These are phyloP conservation scores for Ormyrus thymus DNA, from an alignment of 2,888 invertebrate genomes.

Conservation along the genomic window DNA sequence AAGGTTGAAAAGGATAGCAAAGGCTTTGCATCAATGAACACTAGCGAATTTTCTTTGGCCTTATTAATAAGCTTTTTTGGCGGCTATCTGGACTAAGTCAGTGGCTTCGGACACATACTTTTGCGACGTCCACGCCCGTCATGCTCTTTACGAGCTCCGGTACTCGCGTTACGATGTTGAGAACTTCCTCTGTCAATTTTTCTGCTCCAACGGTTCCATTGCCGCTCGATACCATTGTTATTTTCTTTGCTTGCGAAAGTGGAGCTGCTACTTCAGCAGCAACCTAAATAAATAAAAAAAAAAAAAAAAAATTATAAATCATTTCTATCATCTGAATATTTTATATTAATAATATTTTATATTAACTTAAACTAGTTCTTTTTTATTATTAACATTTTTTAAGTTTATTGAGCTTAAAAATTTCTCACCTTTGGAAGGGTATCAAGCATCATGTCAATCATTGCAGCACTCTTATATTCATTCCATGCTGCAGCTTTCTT, in stretches of 20 bases:
- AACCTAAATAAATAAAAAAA: conserved; percentile 79
- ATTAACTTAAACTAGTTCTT: background rate
- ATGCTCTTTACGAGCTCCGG: conserved; percentile 93
- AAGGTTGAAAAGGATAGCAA: conserved; percentile 1
- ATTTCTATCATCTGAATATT: no score
- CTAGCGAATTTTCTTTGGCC: conserved; percentile 40
- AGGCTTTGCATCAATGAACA: conserved; percentile 5
- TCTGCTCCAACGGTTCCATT: conserved; percentile 94
- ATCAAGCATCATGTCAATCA: conserved; percentile 97
- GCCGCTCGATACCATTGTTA: conserved; percentile 97
- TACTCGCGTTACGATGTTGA: conserved; percentile 93
- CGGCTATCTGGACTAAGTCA: conserved; percentile 33
- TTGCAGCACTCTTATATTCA: conserved; percentile 96
- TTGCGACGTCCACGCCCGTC: conserved; percentile 95
- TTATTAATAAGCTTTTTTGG: conserved; percentile 29
- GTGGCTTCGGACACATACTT: conserved; percentile 77
- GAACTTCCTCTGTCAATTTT: conserved; percentile 94
- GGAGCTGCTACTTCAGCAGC: conserved; percentile 98
- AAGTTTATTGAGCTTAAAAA: conserved; percentile 12
- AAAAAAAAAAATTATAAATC: no score
- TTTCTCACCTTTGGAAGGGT: conserved; percentile 90
- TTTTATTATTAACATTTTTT: conserved; percentile 8
- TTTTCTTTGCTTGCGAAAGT: conserved; percentile 93
- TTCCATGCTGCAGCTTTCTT: conserved; percentile 98
- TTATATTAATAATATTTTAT: no score